Base-by-base conservation (phyloP, 1,140 invertebrate genomes). In the Anoplophora glabripennis region DNA sequence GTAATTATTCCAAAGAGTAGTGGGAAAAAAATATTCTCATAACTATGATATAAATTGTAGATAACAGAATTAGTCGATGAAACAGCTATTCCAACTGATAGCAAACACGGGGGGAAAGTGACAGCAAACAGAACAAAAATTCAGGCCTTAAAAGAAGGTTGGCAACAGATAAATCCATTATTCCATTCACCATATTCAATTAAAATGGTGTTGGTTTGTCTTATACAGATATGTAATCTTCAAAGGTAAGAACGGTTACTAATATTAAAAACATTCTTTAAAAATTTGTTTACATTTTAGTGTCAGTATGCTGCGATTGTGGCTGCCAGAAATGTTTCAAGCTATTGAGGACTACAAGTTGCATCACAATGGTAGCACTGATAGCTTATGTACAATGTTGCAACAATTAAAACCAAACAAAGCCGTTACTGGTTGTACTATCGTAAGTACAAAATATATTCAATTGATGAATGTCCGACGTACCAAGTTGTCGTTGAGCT, bases 1-100 rank as follows among this genome's bases (percentile, higher is more conserved):
- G 88, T 89, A 75, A 63, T 53, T 66, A 52, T 4, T 2, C 3
- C 5, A 10, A 7, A 17, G 7, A 15, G n/a, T 51, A 10, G 17
- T 4, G 12, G 21, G 21, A 51, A 36, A 7, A 49, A 51, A 34
- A n/a, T n/a, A 14, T 9, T 18, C 47, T 47, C 38, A 8, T 14
- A 46, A 14, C 11, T 49, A 17, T 52, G n/a, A n/a, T 53, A 7
- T 5, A 11, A 4, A 42, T 57, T 58, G 10, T 37, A 62, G 60
- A 38, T 62, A 18, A 53, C 49, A 37, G n/a, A 33, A 21, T 44
- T 67, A 12, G 28, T 72, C 9, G 58, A 69, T 56, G 69, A 71
- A 61, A 62, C 45, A 15, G 56, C 54, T 51, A 49, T 11, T 17
- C 17, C n/a, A 8, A n/a, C 14, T 9, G 12, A 17, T 9, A 42